Base-by-base conservation (phyloP, 2,113 vertebrate species). In the Columba livia region DNA sequence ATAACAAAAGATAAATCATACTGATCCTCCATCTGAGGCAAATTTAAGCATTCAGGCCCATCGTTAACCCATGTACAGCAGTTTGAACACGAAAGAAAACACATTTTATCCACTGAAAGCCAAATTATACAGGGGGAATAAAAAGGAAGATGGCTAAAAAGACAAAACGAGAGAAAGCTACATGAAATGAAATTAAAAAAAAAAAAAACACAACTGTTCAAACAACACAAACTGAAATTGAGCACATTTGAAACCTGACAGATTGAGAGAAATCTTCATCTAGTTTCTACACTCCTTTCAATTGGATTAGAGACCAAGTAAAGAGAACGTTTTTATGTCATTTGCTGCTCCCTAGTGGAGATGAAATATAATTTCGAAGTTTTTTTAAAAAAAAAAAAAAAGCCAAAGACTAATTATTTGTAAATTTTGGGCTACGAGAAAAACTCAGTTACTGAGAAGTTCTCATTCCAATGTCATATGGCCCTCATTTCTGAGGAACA, bases 331-430 rank as follows among this genome's bases (percentile, higher is more conserved):
- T 97, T 96, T 57, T 28, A 26, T 95, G 84, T 95, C 93, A 44
- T 97, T 88, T 98, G 96, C 96, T 97, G 97, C 96, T 88, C 94
- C 77, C 96, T 98, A 93, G 96, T 96, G 97, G 96, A 91, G 31
- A 65, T 15, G 53, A 48, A 51, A 28, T 17, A 65, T 16, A 61
- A 89, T 84, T 65, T 66, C 83, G 85, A 85, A 73, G 53, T n/a
- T n/a, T n/a, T n/a, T n/a, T n/a, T 73, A 12, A 42, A 61, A 34
- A 13, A 20, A 53, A 50, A 25, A 10, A 50, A 25, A 18, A n/a
- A n/a, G 9, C 11, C 19, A 9, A 83, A 67, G 15, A 29, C 2
- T 7, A 57, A 13, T 34, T n/a, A 31, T 58, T 78, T 44, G 54
- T 54, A 36, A 69, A 40, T 40, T 36, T 40, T 29, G 38, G 17